Percentiles rank a stretch among this genome's conserved stretches.
Conservation (phyloP, 2,888 invertebrate genomes). For the Melikaiella ostensackeni region DNA sequence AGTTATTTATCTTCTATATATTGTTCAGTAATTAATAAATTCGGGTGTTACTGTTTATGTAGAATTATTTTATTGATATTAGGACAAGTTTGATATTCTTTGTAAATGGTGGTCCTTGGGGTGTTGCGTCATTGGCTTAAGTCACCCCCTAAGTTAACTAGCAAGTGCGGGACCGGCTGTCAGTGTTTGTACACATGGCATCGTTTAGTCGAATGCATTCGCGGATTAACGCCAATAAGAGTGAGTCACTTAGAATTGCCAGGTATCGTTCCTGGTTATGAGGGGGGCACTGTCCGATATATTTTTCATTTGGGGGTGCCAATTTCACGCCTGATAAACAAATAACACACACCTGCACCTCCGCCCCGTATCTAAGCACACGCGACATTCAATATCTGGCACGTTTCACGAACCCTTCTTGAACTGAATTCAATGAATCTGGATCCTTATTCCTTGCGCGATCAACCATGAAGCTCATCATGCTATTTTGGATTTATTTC, state of each 20-base stretch:
- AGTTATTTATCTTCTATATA: not conserved
- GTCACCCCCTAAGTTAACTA: conserved; percentile 58
- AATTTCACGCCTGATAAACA: conserved; percentile 62
- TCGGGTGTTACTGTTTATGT: not conserved
- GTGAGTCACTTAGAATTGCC: conserved; percentile 56
- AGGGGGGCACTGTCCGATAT: conserved; percentile 50
- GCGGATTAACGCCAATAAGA: conserved; percentile 61
- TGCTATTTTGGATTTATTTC: conserved; percentile 24
- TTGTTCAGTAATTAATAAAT: not conserved
- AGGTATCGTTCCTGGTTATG: conserved; percentile 53
- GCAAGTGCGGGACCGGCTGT: conserved; percentile 73
- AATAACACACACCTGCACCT: conserved; percentile 57
- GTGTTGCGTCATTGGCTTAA: conserved; percentile 46
- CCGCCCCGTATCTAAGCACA: conserved; percentile 27
- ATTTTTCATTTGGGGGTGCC: conserved; percentile 57
- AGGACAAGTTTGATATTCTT: conserved; percentile 31
- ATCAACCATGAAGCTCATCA: conserved; percentile 26
- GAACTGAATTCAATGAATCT: conserved; percentile 27
- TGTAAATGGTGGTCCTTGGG: conserved; percentile 34
- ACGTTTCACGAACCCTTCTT: conserved; percentile 27
- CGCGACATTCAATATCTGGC: not conserved
- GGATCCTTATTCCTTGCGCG: not conserved
- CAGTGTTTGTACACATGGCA: conserved; percentile 76
- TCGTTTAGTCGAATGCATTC: conserved; percentile 66
- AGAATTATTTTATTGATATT: conserved; percentile 7